These are phyloP conservation scores for Diploscapter pachys DNA, from an alignment of 1,140 invertebrate species.

Conservation along the genomic window DNA sequence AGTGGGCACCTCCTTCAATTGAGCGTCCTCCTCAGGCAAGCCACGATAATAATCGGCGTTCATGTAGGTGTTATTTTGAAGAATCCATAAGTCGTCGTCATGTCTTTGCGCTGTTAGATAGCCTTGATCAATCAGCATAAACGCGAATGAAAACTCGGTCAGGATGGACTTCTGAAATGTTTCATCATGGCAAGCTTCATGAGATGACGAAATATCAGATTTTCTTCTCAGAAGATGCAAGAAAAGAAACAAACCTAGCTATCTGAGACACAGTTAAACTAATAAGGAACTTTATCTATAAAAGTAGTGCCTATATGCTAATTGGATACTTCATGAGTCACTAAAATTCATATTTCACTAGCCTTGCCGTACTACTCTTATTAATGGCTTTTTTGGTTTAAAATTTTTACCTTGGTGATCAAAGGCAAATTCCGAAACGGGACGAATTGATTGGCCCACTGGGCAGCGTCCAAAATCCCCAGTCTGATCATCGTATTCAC, in stretches of 20 bases:
- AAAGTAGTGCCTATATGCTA: too few relatives aligned
- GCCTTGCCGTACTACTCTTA: background rate
- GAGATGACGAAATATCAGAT: background rate
- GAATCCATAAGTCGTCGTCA: slow-evolving; percentile 25
- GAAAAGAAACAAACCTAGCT: too few relatives aligned
- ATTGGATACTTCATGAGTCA: too few relatives aligned
- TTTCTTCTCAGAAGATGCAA: background rate
- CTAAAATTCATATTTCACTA: too few relatives aligned
- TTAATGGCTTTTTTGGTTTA: background rate
- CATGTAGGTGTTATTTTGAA: slow-evolving; percentile 35
- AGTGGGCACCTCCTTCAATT: slow-evolving; percentile 12
- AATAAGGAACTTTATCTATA: too few relatives aligned
- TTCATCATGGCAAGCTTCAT: background rate
- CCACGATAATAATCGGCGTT: slow-evolving; percentile 21
- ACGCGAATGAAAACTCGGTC: slow-evolving; percentile 26
- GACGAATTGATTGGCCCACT: slow-evolving; percentile 31
- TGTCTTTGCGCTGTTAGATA: slow-evolving; percentile 12
- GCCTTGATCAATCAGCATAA: slow-evolving; percentile 35
- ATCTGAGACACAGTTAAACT: too few relatives aligned
- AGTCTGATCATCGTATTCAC: slow-evolving; percentile 30
- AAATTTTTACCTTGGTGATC: background rate
- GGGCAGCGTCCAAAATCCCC: slow-evolving; percentile 20
- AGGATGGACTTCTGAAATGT: slow-evolving; percentile 23
- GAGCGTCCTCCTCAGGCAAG: slow-evolving; percentile 15
- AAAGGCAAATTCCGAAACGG: slow-evolving; percentile 16